Evolutionary conservation across 2,888 invertebrate genomes (phyloP), one percentile per base, ranked within the genome.

Genomic region (Phorcus lineatus): DNA sequence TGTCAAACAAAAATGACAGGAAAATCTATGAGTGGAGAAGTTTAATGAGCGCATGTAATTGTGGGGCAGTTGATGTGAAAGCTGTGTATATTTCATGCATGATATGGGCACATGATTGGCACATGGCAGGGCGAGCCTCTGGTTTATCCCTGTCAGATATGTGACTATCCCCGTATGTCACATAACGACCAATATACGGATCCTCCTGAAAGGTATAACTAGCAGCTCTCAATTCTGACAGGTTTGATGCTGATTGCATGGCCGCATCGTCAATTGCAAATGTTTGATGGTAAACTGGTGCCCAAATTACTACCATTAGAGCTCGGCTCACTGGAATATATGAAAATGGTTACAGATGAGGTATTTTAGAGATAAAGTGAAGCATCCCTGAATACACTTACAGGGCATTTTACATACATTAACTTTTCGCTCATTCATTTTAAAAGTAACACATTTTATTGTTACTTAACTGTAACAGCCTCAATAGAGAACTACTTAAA

Each of bases 1-100:
- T 62, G 62, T 62, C 62, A 62, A 62, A 62, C 62, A 62, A 62
- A 62, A 62, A 62, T 47, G 62, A 62, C 62, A 62, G 62, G 62
- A 62, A 62, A 62, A 62, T 62, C 62, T 62, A 62, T 62, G 62
- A 62, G 62, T 62, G 24, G n/a, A 28, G 62, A 62, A 7, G 62
- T 28, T 62, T 24, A 62, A 62, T 62, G 62, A 62, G 28, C 28
- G 13, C 62, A 28, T 24, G 24, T 24, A 62, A 24, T 62, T 62
- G 62, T 62, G n/a, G 11, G 16, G 13, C 62, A 24, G 62, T 28
- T 62, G 28, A 62, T 28, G 19, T 9, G 28, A 62, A 16, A 28
- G 62, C 28, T 24, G 62, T 62, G 62, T 62, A 28, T 62, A 62
- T 62, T 62, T 62, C 62, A 62, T 62, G 28, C 62, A 62, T 47